Evolutionary conservation across 2,797 vertebrate species (phyloP), one percentile per base, ranked within the genome.

Genomic region (Danio albolineatus): DNA sequence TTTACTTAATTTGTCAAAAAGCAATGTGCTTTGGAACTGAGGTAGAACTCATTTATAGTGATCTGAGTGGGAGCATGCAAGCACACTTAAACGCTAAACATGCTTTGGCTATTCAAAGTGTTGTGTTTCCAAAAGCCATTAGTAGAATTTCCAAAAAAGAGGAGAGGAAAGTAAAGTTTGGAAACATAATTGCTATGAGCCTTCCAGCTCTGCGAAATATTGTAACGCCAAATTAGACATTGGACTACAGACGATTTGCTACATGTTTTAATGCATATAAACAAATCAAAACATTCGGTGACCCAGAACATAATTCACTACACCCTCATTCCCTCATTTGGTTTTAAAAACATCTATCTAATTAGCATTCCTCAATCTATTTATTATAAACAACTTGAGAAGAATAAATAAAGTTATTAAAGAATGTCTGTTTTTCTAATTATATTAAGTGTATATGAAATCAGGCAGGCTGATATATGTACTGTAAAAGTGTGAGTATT

Each of bases 1-100:
- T 82, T 83, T 81, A 76, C 59, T 81, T 72, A 59, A 76, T 73
- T 81, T 76, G 43, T 81, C 73, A 76, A 62, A 72, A 80, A 83
- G 43, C 60, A 79, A 75, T 53, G 62, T 39, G 61, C 72, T 76
- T 77, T 48, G 39, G 69, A 71, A 57, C 21, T 41, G 43, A 77
- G 73, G 57, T 80, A 56, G 56, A 82, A 80, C 48, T 69, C 61
- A 82, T 77, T 74, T 62, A 66, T 80, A 74, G 76, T 73, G 46
- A 78, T 66, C 60, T 66, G 28, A 77, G 65, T 67, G 51, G 28
- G 57, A 78, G 54, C 59, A 78, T 53, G 77, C 38, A 28, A 76
- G 38, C 56, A 38, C 67, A 72, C 69, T 69, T 69, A 77, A 57
- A 67, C 10, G 1, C 41, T 28, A 77, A 77, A 69, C 28, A 12